A percentile compares a stretch with the other conserved stretches of the same genome.
These are phyloP conservation scores for Umimayanthus chanpuru DNA, from an alignment of 92 coral and sea anemone species.

Conservation along the genomic window DNA sequence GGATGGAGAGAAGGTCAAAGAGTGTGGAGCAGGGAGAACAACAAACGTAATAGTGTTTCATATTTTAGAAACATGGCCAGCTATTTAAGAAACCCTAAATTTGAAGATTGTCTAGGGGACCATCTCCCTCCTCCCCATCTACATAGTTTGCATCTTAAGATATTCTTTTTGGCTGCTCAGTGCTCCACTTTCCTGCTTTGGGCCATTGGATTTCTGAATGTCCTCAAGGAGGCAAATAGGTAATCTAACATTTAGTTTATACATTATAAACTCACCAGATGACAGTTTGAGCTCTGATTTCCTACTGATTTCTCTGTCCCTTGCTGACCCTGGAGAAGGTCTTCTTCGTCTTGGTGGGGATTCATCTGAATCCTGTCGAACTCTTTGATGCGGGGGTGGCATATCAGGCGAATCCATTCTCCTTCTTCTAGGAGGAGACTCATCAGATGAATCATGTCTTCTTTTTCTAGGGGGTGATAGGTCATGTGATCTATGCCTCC, in stretches of 20 bases:
- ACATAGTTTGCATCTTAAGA: too few relatives aligned
- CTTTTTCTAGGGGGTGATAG: constrained; percentile 60
- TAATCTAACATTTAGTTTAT: too few relatives aligned
- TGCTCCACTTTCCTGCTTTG: too few relatives aligned
- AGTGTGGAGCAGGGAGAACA: too few relatives aligned
- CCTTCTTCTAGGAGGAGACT: constrained; percentile 65
- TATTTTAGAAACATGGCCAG: too few relatives aligned
- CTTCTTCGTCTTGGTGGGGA: constrained; percentile 58
- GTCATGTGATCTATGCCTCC: constrained; percentile 47
- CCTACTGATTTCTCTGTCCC: background rate
- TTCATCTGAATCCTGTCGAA: constrained; percentile 52
- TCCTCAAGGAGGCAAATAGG: background rate
- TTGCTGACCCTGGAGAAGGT: constrained; percentile 8
- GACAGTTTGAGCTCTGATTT: background rate
- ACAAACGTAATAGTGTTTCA: too few relatives aligned
- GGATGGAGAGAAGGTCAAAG: too few relatives aligned
- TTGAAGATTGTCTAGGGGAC: too few relatives aligned
- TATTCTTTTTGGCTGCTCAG: too few relatives aligned
- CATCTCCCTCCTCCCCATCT: too few relatives aligned
- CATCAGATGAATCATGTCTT: constrained; percentile 49
- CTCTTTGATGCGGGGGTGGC: constrained; percentile 22
- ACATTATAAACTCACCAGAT: constrained; percentile 42
- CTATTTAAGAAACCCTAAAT: too few relatives aligned
- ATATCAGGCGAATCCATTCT: constrained; percentile 49
- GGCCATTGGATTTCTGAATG: background rate